phyloP scores from a whole-genome alignment of 2,797 vertebrate genomes.

The Lophius americanus region DNA sequence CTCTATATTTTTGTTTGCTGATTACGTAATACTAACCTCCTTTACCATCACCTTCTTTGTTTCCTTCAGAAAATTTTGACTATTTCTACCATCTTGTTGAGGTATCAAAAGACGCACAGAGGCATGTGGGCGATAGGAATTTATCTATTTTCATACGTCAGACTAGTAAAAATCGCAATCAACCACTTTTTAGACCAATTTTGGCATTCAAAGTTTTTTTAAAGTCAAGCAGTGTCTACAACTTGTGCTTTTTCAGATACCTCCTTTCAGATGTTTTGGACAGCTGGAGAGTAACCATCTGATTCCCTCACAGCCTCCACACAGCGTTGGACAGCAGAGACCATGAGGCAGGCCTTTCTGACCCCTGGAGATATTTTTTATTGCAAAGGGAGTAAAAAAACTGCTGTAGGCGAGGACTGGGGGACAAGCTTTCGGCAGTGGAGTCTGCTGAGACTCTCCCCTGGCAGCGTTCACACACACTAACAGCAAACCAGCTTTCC shows the following conservation, averaged over 20 bases:
- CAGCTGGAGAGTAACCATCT: not conserved
- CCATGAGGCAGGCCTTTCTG: not conserved
- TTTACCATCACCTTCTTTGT: too few relatives aligned
- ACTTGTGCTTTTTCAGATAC: not conserved
- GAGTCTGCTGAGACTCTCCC: slow-evolving; percentile 47
- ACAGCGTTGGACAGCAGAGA: slow-evolving; percentile 18
- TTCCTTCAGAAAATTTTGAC: too few relatives aligned
- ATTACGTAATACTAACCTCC: too few relatives aligned
- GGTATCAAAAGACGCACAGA: too few relatives aligned
- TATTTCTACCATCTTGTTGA: too few relatives aligned
- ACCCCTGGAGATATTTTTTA: not conserved
- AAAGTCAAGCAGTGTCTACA: not conserved
- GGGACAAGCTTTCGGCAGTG: slow-evolving; percentile 54
- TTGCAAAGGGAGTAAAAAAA: slow-evolving; percentile 8
- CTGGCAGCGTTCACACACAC: slow-evolving; percentile 37
- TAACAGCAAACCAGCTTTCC: slow-evolving; percentile 26
- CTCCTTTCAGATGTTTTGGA: not conserved
- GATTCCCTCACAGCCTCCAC: slow-evolving; percentile 13
- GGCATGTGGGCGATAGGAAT: too few relatives aligned
- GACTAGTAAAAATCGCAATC: too few relatives aligned
- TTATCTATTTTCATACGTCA: too few relatives aligned
- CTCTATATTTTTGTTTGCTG: too few relatives aligned
- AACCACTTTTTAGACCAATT: too few relatives aligned
- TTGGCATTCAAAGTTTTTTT: too few relatives aligned
- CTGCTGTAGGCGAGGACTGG: slow-evolving; percentile 39